These are phyloP conservation scores for Moxostoma hubbsi DNA, from an alignment of 2,797 vertebrate genomes.

Conservation along the genomic window DNA sequence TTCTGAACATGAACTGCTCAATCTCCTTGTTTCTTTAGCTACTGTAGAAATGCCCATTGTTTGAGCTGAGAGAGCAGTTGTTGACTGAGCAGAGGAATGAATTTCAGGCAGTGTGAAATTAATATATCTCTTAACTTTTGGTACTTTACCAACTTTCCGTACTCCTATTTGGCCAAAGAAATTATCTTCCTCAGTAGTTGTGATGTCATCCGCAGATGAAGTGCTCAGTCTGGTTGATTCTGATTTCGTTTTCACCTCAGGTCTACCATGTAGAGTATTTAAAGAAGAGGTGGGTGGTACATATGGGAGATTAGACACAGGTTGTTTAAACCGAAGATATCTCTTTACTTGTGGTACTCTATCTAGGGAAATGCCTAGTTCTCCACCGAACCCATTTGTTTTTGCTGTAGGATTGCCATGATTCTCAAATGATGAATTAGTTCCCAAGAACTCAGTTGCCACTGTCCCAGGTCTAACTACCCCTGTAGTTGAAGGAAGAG, in stretches of 20 bases:
- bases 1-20: constrained; percentile 19
- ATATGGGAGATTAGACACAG: not conserved
- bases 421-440: not conserved
- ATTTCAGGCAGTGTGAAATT: constrained; percentile 31
- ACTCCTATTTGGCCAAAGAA: constrained; percentile 17
- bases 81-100: not conserved
- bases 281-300: not conserved
- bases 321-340: constrained; percentile 23
- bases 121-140: constrained; percentile 43
- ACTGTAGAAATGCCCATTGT: not conserved
- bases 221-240: not conserved
- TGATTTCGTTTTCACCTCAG: not conserved
- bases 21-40: constrained; percentile 20
- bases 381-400: not conserved
- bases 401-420: not conserved
- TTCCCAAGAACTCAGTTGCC: not conserved
- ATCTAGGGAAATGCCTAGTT: not conserved
- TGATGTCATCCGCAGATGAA: constrained; percentile 10
- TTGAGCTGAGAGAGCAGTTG: constrained; percentile 6
- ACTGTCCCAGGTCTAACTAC: not conserved
- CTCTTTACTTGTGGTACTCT: constrained; percentile 36
- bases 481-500: not conserved
- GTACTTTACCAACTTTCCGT: constrained; percentile 6
- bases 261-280: constrained; percentile 16
- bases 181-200: not conserved